Evolutionary conservation across 2,888 invertebrate genomes (phyloP), one percentile per base, ranked within the genome.

Genomic region (Marronus borbonicus): DNA sequence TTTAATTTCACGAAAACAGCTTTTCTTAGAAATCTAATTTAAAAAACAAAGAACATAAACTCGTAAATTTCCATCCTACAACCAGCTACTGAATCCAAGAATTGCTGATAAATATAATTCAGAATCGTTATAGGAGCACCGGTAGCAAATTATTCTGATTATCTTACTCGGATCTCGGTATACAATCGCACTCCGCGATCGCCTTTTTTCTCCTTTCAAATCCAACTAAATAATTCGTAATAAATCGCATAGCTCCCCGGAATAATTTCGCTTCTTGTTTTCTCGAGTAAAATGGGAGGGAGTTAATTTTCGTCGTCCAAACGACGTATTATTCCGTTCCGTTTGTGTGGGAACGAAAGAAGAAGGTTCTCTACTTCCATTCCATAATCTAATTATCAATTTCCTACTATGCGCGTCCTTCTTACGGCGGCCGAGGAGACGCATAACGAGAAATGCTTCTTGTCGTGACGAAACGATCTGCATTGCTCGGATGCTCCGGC

Each of bases 391-490:
- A 66, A 66, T 66, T 66, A 66, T 66, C 66, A 66, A 66, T 66
- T 66, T 66, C 66, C 66, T 66, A 39, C 52, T 52, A 52, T 17
- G 52, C 12, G 12, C 64, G 36, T 64, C 64, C 64, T 55, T 20
- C 60, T 24, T 28, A 28, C 17, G 39, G 39, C n/a, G 49, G 66
- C 14, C 2, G 10, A n/a, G 39, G 3, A 36, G 39, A 36, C 2
- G 70, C 70, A 58, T 70, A 70, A 55, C 55, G 70, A 58, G 70
- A 70, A 58, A 70, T 70, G 55, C 70, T 70, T 70, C 36, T 70
- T 58, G 31, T 36, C 58, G 55, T 70, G 70, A 55, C 55, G 55
- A 36, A 24, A 17, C 52, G n/a, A 44, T 60, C 66, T 70, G 70
- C 70, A 70, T 70, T 70, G 55, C 70, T 70, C 36, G 55, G 58